Evolutionary conservation across 2,797 vertebrate genomes (phyloP).

Genomic region (Poeciliopsis turneri): DNA sequence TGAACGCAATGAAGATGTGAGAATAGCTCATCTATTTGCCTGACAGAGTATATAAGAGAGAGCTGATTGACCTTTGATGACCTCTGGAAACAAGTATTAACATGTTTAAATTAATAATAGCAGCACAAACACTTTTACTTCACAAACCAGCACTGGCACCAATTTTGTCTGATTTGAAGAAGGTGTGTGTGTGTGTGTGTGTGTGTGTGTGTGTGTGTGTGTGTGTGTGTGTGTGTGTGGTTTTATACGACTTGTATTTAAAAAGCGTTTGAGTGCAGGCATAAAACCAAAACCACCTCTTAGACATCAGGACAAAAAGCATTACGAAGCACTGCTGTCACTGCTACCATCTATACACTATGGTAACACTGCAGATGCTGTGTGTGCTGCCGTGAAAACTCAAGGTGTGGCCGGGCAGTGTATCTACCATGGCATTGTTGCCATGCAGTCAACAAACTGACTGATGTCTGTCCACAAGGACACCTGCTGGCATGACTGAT

Average conservation of each 20-base stretch:
- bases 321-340: background rate
- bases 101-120: too few species aligned
- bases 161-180: too few species aligned
- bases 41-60: too few species aligned
- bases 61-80: too few species aligned
- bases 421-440: background rate
- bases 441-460: background rate
- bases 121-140: too few species aligned
- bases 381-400: background rate
- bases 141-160: too few species aligned
- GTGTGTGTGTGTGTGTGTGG: too few species aligned
- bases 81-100: too few species aligned
- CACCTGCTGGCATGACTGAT: slow-evolving; percentile 33
- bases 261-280: background rate
- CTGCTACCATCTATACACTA: background rate
- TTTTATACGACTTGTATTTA: background rate
- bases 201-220: too few species aligned
- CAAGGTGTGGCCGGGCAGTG: background rate
- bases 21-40: too few species aligned
- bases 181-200: too few species aligned
- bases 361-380: background rate
- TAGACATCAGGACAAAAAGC: background rate
- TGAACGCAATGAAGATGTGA: too few species aligned
- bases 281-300: background rate
- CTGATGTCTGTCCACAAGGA: slow-evolving; percentile 36